A percentile compares a stretch with the other conserved stretches of the same genome.
Evolutionary conservation across 1,140 invertebrate genomes (phyloP).

Genomic region (Aphaenogaster ashmeadi): DNA sequence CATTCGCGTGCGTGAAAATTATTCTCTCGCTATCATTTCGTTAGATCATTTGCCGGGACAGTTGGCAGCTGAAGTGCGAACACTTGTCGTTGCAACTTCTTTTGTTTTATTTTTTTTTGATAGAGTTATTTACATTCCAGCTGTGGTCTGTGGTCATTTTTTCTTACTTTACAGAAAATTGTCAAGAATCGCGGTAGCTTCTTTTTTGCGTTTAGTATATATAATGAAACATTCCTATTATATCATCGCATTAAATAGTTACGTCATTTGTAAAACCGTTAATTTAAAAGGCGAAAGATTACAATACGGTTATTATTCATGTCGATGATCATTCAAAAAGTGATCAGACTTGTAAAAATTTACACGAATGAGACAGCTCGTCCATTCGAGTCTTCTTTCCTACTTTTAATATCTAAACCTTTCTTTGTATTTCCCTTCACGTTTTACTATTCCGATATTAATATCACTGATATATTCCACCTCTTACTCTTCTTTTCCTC

Average conservation of each 20-base stretch:
- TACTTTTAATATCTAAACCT: background rate
- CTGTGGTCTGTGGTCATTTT: background rate
- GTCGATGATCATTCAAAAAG: constrained; percentile 12
- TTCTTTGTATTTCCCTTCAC: background rate
- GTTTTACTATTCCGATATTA: background rate
- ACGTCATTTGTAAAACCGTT: background rate
- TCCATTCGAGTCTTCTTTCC: background rate
- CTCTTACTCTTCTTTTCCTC: background rate
- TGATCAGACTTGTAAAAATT: constrained; percentile 12
- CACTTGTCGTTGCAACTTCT: constrained; percentile 37
- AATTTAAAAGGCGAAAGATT: constrained; percentile 11
- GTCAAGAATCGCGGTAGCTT: background rate
- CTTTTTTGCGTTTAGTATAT: background rate
- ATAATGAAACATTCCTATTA: constrained; percentile 2
- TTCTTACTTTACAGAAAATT: background rate
- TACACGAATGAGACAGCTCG: constrained; percentile 35
- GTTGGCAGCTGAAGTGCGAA: constrained; percentile 30
- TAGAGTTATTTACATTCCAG: background rate
- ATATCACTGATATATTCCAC: background rate
- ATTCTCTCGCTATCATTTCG: constrained; percentile 32
- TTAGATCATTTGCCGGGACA: constrained; percentile 20
- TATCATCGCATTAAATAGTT: background rate
- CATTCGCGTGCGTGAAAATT: constrained; percentile 64
- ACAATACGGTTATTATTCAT: background rate
- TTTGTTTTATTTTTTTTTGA: background rate